Percentiles rank a stretch among this genome's conserved stretches.
Conservation (phyloP, 1,140 invertebrate species). For the Glomeris maerens region DNA sequence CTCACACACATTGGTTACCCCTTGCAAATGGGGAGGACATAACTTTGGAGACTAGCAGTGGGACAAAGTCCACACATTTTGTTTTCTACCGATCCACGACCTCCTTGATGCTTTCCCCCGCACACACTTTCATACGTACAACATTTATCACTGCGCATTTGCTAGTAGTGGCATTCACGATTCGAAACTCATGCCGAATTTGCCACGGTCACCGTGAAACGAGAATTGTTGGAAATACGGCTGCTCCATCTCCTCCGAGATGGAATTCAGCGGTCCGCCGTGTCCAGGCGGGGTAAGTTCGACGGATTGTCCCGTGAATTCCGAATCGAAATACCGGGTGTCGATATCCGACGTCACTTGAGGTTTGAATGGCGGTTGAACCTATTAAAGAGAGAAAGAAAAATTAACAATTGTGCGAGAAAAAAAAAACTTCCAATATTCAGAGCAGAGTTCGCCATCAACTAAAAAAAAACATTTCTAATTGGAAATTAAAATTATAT, state of each 20-base stretch:
- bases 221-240: slow-evolving; percentile 62
- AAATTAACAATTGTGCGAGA: slow-evolving; percentile 9
- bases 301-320: slow-evolving; percentile 95
- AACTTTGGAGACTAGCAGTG: too few species aligned
- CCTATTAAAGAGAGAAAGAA: slow-evolving; percentile 33
- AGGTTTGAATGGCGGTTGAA: slow-evolving; percentile 85
- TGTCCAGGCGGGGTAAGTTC: slow-evolving; percentile 85
- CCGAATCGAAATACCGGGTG: slow-evolving; percentile 92
- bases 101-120: too few species aligned
- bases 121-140: too few species aligned
- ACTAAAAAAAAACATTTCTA: too few species aligned
- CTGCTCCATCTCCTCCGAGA: slow-evolving; percentile 51
- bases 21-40: too few species aligned
- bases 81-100: too few species aligned
- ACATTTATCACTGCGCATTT: too few species aligned
- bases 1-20: too few species aligned
- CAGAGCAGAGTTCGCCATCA: too few species aligned
- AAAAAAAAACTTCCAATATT: too few species aligned
- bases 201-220: slow-evolving; percentile 38
- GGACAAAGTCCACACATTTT: too few species aligned
- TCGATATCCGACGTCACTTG: slow-evolving; percentile 91
- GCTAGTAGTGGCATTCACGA: slow-evolving; percentile 2
- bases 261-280: slow-evolving; percentile 45
- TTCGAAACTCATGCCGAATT: slow-evolving; percentile 9
- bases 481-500: too few species aligned